A percentile compares a stretch with the other conserved stretches of the same genome.
phyloP scores from a whole-genome alignment of 1,140 invertebrate species.

The Drosophila busckii region DNA sequence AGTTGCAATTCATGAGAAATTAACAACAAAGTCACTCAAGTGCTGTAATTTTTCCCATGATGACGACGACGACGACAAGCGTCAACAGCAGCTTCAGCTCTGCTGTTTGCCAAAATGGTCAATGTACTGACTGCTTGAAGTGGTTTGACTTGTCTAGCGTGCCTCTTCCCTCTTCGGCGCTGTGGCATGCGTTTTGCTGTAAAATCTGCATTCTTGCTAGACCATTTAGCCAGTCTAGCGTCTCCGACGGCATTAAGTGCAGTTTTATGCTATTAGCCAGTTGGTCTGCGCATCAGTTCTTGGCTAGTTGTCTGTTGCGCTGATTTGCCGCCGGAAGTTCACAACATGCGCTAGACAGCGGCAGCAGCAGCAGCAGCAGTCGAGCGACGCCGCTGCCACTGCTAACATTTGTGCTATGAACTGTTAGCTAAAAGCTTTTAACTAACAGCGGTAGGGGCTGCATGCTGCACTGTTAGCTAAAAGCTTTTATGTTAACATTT shows the following conservation, averaged over 20 bases:
- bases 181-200: slow-evolving; percentile 54
- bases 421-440: too few relatives aligned
- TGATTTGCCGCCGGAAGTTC: slow-evolving; percentile 73
- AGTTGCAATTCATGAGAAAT: slow-evolving; percentile 71
- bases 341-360: too few relatives aligned
- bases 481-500: slow-evolving; percentile 29
- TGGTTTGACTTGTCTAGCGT: slow-evolving; percentile 58
- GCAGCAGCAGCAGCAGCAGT: too few relatives aligned
- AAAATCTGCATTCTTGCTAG: slow-evolving; percentile 69
- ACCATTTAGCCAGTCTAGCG: slow-evolving; percentile 39
- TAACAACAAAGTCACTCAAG: slow-evolving; percentile 30
- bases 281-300: slow-evolving; percentile 57
- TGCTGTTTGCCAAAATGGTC: slow-evolving; percentile 61
- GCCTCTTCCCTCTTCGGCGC: slow-evolving; percentile 37
- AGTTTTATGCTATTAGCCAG: too few relatives aligned
- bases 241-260: too few relatives aligned
- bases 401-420: too few relatives aligned
- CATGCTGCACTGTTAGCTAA: slow-evolving; percentile 28
- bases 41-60: slow-evolving; percentile 71
- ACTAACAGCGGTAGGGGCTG: too few relatives aligned
- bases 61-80: slow-evolving; percentile 24
- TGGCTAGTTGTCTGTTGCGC: slow-evolving; percentile 52
- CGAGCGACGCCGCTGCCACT: too few relatives aligned
- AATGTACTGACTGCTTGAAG: slow-evolving; percentile 49
- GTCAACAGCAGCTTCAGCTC: slow-evolving; percentile 16